Evolutionary conservation across 1,140 invertebrate genomes (phyloP).

Genomic region (Lycorma delicatula): DNA sequence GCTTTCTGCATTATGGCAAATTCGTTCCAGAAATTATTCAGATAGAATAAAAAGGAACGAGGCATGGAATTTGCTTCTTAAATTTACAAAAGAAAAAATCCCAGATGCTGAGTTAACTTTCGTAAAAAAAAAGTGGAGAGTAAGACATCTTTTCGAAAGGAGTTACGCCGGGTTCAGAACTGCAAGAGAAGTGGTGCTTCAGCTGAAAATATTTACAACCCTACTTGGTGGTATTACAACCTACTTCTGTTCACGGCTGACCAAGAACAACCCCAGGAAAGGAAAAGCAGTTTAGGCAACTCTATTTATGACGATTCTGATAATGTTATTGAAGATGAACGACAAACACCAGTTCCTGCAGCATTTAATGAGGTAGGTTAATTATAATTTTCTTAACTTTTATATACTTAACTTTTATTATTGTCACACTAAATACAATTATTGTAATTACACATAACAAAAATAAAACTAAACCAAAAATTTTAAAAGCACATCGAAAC

Average conservation of each 20-base stretch:
- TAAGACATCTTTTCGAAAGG: constrained; percentile 23
- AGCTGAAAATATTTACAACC: constrained; percentile 29
- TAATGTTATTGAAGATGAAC: background rate
- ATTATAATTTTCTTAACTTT: background rate
- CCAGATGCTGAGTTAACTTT: constrained; percentile 9
- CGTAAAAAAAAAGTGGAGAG: constrained; percentile 25
- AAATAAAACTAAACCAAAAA: too few species aligned
- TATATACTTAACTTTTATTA: background rate
- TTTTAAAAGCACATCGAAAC: too few species aligned
- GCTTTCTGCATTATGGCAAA: constrained; percentile 9
- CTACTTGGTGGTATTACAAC: constrained; percentile 34
- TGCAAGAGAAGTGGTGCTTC: constrained; percentile 26
- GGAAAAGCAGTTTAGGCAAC: constrained; percentile 6
- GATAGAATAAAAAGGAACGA: constrained; percentile 10
- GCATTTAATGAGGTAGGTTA: background rate
- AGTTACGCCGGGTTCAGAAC: constrained; percentile 32
- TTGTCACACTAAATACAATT: background rate
- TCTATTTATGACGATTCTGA: background rate
- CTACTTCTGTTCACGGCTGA: constrained; percentile 26
- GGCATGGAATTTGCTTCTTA: background rate
- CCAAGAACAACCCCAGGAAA: constrained; percentile 11
- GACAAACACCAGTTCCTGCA: background rate
- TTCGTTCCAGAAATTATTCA: background rate
- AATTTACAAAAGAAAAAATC: constrained; percentile 8
- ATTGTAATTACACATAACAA: too few species aligned